These are phyloP conservation scores for Chloroceryle aenea DNA, from an alignment of 2,113 vertebrate species.

Conservation along the genomic window DNA sequence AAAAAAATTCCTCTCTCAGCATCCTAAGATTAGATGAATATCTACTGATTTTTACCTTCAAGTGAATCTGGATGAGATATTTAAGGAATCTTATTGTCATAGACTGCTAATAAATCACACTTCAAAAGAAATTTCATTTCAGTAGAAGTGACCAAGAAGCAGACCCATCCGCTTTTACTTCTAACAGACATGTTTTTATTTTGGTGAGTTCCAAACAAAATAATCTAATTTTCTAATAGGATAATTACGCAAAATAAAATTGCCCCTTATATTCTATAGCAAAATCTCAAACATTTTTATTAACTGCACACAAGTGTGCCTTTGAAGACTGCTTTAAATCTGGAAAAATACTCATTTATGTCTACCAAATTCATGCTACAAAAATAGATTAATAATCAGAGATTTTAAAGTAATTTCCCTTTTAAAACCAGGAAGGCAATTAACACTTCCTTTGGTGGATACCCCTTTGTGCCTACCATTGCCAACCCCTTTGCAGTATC, in stretches of 20 bases:
- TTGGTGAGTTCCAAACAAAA: background rate
- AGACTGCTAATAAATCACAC: background rate
- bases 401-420: background rate
- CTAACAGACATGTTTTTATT: background rate
- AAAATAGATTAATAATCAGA: background rate
- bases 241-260: background rate
- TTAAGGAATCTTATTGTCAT: background rate
- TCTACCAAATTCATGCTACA: background rate
- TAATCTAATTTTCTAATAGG: background rate
- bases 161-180: background rate
- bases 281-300: background rate
- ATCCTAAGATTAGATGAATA: background rate
- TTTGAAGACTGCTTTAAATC: background rate
- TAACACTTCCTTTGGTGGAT: background rate
- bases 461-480: fast-evolving
- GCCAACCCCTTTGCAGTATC: background rate
- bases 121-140: background rate
- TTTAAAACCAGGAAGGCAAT: background rate
- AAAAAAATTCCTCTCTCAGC: background rate
- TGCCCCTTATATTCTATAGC: fast-evolving
- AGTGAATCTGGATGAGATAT: background rate
- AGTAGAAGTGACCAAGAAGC: background rate
- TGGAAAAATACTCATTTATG: background rate
- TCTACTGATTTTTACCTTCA: background rate
- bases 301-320: background rate